phyloP scores from a whole-genome alignment of 1,140 invertebrate species.

The Pararge aegeria region DNA sequence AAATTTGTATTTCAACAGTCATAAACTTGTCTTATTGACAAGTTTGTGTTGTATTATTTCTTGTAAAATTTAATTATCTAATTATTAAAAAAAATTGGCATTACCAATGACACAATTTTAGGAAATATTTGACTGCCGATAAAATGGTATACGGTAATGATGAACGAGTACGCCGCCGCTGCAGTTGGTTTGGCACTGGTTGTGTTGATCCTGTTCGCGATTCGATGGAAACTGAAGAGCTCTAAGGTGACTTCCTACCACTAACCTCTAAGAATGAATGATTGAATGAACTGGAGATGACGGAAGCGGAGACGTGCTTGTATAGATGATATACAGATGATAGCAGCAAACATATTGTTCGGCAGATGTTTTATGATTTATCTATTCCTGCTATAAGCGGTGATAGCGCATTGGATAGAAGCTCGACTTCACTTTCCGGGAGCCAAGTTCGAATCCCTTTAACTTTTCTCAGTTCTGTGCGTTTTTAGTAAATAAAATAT shows the following conservation, averaged over 20 bases:
- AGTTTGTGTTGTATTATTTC: not conserved
- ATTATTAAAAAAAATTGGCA: constrained; percentile 15
- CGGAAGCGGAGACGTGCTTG: no score
- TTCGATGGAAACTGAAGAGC: constrained; percentile 49
- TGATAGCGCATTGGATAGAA: no score
- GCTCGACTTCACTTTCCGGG: no score
- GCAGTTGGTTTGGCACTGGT: constrained; percentile 45
- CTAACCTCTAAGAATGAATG: no score
- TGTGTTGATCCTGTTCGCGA: constrained; percentile 32
- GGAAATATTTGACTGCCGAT: not conserved
- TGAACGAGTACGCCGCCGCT: constrained; percentile 44
- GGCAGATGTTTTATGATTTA: no score
- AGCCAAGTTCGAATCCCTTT: no score
- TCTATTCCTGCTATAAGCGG: no score
- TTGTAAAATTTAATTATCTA: constrained; percentile 11
- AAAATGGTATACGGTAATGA: constrained; percentile 21
- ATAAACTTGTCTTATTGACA: constrained; percentile 15
- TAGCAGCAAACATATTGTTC: no score
- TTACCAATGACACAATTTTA: not conserved
- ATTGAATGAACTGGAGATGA: no score
- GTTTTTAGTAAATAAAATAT: no score
- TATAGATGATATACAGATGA: no score
- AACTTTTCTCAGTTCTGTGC: no score
- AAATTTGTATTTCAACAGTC: constrained; percentile 9
- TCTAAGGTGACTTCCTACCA: constrained; percentile 34